A percentile compares a stretch with the other conserved stretches of the same genome.
Evolutionary conservation across 2,797 vertebrate species (phyloP).

Genomic region (Sebastes minor): DNA sequence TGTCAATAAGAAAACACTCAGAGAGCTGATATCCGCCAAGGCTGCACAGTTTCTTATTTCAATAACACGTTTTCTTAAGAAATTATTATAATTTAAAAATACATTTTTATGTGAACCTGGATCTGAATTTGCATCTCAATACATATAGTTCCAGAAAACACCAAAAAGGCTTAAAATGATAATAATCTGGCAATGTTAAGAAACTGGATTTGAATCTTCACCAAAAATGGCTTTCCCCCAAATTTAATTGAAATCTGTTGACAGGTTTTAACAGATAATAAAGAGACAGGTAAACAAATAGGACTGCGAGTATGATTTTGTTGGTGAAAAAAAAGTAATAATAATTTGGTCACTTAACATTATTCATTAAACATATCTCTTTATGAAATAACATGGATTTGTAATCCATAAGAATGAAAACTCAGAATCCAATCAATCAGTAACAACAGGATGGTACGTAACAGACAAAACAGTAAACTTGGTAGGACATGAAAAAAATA

Average conservation of each 20-base stretch:
- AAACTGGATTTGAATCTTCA: background rate
- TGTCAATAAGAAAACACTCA: background rate
- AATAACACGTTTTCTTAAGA: background rate
- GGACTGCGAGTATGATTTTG: background rate
- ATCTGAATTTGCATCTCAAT: background rate
- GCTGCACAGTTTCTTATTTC: background rate
- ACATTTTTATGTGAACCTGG: background rate
- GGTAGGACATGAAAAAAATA: background rate
- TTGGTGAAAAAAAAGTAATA: background rate
- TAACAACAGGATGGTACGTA: background rate
- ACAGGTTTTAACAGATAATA: background rate
- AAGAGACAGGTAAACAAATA: background rate
- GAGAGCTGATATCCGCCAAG: background rate
- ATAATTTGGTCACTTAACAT: background rate
- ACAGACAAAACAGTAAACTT: slow-evolving; percentile 25
- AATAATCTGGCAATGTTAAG: background rate
- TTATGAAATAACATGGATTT: background rate
- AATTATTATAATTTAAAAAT: background rate
- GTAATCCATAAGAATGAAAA: background rate
- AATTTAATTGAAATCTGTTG: background rate
- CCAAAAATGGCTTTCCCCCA: background rate
- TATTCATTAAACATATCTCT: background rate
- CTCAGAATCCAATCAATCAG: slow-evolving; percentile 4
- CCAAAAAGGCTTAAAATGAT: background rate
- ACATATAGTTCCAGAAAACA: background rate